Percentiles rank a stretch among this genome's conserved stretches.
Conservation (phyloP, 1,140 invertebrate species). For the Euwallacea similis region DNA sequence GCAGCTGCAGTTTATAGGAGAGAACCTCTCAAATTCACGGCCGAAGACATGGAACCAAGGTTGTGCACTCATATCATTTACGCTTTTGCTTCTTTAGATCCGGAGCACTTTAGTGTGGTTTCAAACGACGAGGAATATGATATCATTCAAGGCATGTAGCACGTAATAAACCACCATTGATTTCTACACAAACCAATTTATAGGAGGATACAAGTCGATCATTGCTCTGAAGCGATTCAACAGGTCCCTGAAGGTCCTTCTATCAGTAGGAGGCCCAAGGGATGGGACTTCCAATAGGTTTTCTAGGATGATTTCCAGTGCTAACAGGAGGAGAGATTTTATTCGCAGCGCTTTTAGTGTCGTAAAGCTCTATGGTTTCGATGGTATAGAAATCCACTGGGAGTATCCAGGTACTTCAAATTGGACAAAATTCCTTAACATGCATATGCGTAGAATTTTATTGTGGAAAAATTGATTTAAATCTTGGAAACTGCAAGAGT, state of each 20-base stretch:
- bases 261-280: conserved; percentile 58
- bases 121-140: conserved; percentile 63
- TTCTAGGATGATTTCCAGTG: conserved; percentile 57
- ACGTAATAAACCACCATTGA: not conserved
- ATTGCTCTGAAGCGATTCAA: conserved; percentile 57
- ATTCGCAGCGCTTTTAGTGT: conserved; percentile 63
- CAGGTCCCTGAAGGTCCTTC: conserved; percentile 57
- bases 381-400: conserved; percentile 66
- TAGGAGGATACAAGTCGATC: conserved; percentile 60
- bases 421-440: no score
- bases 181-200: conserved; percentile 8
- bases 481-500: no score
- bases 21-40: conserved; percentile 67
- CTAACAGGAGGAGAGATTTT: conserved; percentile 57
- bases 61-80: conserved; percentile 83
- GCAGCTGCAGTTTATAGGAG: conserved; percentile 67
- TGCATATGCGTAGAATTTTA: no score
- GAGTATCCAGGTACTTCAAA: conserved; percentile 56
- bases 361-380: conserved; percentile 61
- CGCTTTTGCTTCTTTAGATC: conserved; percentile 72
- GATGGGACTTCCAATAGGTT: conserved; percentile 57
- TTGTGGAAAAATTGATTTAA: no score
- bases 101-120: conserved; percentile 61
- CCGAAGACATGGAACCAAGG: conserved; percentile 66
- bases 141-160: conserved; percentile 58